These are phyloP conservation scores for Globia sparganii DNA, from an alignment of 2,888 invertebrate genomes.

Conservation along the genomic window DNA sequence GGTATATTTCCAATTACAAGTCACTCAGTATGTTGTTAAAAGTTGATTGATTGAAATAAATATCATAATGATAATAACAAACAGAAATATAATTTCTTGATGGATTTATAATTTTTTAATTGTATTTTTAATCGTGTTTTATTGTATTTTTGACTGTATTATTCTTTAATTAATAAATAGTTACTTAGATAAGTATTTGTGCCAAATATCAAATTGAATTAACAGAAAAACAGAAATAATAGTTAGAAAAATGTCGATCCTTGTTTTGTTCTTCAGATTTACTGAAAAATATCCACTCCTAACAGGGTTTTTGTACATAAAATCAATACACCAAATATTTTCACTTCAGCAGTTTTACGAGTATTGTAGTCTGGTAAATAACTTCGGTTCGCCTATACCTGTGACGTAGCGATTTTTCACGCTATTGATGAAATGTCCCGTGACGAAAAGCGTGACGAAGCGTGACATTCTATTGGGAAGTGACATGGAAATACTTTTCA, in stretches of 20 bases:
- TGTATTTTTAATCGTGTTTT: too few relatives aligned
- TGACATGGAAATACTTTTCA: conserved; percentile 44
- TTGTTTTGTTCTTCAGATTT: neutral
- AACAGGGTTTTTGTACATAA: neutral
- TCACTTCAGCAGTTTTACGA: neutral
- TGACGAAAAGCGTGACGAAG: conserved; percentile 41
- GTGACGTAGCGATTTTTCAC: conserved; percentile 40
- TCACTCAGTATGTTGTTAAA: too few relatives aligned
- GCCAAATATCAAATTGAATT: too few relatives aligned
- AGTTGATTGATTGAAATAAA: too few relatives aligned
- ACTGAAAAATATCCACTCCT: neutral
- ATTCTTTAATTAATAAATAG: too few relatives aligned
- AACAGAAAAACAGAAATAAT: neutral
- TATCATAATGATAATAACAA: too few relatives aligned
- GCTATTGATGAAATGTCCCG: conserved; percentile 45
- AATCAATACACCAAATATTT: conserved; percentile 1
- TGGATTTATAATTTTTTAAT: too few relatives aligned
- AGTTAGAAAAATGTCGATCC: neutral
- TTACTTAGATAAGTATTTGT: too few relatives aligned
- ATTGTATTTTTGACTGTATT: too few relatives aligned
- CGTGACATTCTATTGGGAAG: conserved; percentile 35
- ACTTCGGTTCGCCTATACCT: conserved; percentile 8
- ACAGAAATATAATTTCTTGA: too few relatives aligned
- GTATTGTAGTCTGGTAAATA: conserved; percentile 13
- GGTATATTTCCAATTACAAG: too few relatives aligned